These are phyloP conservation scores for Heteractis magnifica DNA, from an alignment of 92 coral and sea anemone species.

Conservation along the genomic window DNA sequence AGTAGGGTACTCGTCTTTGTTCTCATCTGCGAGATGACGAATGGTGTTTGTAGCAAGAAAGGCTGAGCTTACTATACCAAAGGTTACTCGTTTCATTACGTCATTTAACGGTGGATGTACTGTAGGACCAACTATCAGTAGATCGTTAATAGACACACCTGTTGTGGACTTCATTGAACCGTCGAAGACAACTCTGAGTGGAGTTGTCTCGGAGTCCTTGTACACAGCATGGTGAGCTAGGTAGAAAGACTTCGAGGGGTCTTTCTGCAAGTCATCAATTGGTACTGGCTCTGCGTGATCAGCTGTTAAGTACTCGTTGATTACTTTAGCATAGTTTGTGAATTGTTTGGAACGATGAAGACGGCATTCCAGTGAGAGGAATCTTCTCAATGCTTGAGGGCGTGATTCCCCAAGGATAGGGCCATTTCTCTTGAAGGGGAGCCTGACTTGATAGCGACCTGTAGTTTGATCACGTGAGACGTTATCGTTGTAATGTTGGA, in stretches of 20 bases:
- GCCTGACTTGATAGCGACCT: too few relatives aligned
- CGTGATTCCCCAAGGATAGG: too few relatives aligned
- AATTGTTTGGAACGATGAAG: too few relatives aligned
- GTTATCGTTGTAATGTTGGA: conserved; percentile 16
- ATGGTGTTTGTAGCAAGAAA: conserved; percentile 44
- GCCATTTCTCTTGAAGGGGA: conserved; percentile 20
- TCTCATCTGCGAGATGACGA: conserved; percentile 20
- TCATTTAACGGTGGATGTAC: conserved; percentile 26
- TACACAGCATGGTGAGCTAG: conserved; percentile 17
- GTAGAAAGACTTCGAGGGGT: not conserved
- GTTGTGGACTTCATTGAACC: too few relatives aligned
- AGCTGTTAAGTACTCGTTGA: too few relatives aligned
- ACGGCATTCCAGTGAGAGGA: too few relatives aligned
- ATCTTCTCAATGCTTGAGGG: too few relatives aligned
- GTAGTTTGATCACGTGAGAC: conserved; percentile 3
- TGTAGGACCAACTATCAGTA: too few relatives aligned
- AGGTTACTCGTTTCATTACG: conserved; percentile 52
- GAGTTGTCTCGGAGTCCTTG: conserved; percentile 21
- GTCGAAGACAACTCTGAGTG: not conserved
- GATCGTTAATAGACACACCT: too few relatives aligned
- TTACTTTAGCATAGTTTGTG: too few relatives aligned
- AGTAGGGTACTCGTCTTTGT: conserved; percentile 25
- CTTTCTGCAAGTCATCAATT: too few relatives aligned
- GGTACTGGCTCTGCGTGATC: too few relatives aligned
- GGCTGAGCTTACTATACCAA: conserved; percentile 54